phyloP scores from a whole-genome alignment of 2,113 vertebrate genomes.

The Mustelus asterias region DNA sequence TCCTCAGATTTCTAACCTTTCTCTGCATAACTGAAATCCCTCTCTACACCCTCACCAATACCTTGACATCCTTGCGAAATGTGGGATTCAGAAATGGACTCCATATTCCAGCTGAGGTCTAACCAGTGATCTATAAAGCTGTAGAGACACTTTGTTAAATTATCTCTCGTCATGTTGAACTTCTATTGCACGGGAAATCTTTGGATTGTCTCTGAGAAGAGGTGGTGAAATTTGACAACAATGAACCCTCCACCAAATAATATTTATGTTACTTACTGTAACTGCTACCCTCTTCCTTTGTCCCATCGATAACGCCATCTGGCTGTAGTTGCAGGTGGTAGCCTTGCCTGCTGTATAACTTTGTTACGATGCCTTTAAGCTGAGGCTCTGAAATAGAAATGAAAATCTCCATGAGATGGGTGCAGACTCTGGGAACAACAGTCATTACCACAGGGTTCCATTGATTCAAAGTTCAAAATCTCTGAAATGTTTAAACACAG shows the following conservation, averaged over 20 bases:
- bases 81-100: background rate
- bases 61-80: background rate
- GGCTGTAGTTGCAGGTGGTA: constrained; percentile 97
- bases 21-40: background rate
- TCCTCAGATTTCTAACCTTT: background rate
- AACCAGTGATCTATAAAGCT: background rate
- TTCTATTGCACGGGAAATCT: background rate
- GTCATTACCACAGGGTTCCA: too few relatives aligned
- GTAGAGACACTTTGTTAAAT: background rate
- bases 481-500: background rate
- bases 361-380: constrained; percentile 98
- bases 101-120: background rate
- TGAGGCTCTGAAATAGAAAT: constrained; percentile 78
- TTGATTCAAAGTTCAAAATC: background rate
- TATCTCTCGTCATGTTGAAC: background rate
- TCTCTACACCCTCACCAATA: background rate
- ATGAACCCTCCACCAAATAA: background rate
- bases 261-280: constrained; percentile 75
- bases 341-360: constrained; percentile 97
- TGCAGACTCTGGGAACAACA: background rate
- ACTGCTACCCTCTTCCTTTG: constrained; percentile 94
- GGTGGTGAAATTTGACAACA: background rate
- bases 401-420: background rate
- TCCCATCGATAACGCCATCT: constrained; percentile 97
- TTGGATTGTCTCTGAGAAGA: background rate